phyloP scores from a whole-genome alignment of 2,797 vertebrate genomes.

The Fistularia commersonii region DNA sequence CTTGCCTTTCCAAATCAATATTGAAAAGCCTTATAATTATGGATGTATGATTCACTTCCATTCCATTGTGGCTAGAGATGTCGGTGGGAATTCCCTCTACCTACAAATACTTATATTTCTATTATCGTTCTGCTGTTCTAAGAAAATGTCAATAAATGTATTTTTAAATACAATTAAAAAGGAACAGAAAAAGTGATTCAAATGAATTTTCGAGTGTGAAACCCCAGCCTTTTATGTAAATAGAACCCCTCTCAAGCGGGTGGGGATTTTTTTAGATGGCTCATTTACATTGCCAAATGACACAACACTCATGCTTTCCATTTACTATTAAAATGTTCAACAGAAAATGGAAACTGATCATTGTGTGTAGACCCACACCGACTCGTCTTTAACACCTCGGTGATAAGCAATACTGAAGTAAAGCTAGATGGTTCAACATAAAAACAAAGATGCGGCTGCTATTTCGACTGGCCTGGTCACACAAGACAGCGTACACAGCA shows the following conservation, averaged over 20 bases:
- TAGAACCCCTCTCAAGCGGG: conserved; percentile 66
- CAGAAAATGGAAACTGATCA: conserved; percentile 25
- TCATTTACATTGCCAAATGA: conserved; percentile 78
- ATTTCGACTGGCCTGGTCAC: conserved; percentile 35
- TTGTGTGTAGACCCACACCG: conserved; percentile 29
- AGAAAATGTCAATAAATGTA: too few relatives aligned
- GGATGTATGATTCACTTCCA: conserved; percentile 58
- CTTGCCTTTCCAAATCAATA: conserved; percentile 60
- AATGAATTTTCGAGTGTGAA: conserved; percentile 35
- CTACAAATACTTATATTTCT: not conserved
- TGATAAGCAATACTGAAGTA: conserved; percentile 2
- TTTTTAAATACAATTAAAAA: too few relatives aligned
- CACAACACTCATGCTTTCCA: conserved; percentile 75
- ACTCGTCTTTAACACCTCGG: conserved; percentile 5
- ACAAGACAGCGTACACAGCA: conserved; percentile 33
- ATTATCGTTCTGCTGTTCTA: too few relatives aligned
- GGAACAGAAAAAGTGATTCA: too few relatives aligned
- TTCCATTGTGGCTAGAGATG: conserved; percentile 37
- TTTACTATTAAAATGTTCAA: conserved; percentile 61
- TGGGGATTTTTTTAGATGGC: conserved; percentile 59
- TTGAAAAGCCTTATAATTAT: conserved; percentile 61
- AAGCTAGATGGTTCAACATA: not conserved
- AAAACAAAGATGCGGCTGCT: conserved; percentile 37
- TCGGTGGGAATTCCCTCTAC: conserved; percentile 14
- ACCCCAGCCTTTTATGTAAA: conserved; percentile 72